Evolutionary conservation across 2,113 vertebrate species (phyloP).

Genomic region (Podiceps cristatus): DNA sequence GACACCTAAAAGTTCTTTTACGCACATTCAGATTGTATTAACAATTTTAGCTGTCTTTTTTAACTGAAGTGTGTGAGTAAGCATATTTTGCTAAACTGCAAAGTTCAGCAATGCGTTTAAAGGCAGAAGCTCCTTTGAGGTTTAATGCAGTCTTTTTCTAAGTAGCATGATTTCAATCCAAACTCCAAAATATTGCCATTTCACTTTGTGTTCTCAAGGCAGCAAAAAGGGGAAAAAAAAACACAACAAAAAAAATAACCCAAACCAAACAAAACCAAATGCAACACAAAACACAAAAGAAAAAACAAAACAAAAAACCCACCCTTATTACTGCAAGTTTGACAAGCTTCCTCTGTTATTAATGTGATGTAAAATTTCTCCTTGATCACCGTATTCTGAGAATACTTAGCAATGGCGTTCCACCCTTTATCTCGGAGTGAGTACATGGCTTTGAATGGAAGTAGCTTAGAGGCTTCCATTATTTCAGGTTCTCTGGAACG

Average conservation of each 20-base stretch:
- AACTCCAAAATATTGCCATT: neutral
- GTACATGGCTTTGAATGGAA: neutral
- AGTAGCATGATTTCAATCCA: neutral
- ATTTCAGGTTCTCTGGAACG: neutral
- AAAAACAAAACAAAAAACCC: neutral
- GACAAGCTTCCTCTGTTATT: neutral
- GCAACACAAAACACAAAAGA: no score
- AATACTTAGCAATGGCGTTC: neutral
- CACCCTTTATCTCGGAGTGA: neutral
- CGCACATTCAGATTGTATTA: conserved; percentile 46
- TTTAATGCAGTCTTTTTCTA: conserved; percentile 5
- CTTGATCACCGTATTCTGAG: neutral
- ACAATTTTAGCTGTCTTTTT: conserved; percentile 42
- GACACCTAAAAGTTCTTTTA: conserved; percentile 20
- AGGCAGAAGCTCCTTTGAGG: conserved; percentile 37
- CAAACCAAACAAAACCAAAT: no score
- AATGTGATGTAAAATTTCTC: neutral
- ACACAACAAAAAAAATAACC: no score
- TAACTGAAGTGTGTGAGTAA: neutral
- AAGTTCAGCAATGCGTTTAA: conserved; percentile 27
- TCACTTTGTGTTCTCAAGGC: neutral
- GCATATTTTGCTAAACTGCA: conserved; percentile 40
- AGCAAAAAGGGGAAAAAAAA: neutral
- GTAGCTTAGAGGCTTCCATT: neutral
- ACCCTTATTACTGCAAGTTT: neutral